These are phyloP conservation scores for Anniella stebbinsi DNA, from an alignment of 2,797 vertebrate genomes.

Conservation along the genomic window DNA sequence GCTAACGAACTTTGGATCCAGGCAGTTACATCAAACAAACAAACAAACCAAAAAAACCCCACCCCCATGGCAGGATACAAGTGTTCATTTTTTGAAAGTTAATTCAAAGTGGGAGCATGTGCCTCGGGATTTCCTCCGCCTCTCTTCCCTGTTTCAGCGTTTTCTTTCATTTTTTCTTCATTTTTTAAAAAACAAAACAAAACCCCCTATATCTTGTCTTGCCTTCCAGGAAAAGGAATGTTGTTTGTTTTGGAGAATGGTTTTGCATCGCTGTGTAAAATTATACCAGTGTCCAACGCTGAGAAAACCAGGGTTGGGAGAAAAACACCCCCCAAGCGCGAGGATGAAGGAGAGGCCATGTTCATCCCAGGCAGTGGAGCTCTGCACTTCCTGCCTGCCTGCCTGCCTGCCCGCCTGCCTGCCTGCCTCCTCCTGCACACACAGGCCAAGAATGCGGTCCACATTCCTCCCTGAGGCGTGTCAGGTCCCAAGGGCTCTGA, in stretches of 20 bases:
- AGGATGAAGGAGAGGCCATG: too few relatives aligned
- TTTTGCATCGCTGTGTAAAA: background rate
- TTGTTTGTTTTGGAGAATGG: background rate
- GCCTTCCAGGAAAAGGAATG: background rate
- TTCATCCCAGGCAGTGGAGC: background rate
- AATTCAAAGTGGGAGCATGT: too few relatives aligned
- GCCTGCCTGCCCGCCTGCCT: too few relatives aligned
- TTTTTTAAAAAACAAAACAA: too few relatives aligned
- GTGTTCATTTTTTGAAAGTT: background rate
- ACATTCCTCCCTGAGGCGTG: constrained; percentile 22
- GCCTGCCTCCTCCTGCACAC: background rate
- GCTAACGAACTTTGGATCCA: background rate
- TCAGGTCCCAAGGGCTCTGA: background rate
- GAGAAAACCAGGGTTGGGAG: background rate
- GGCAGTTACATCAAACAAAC: too few relatives aligned
- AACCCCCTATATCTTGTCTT: too few relatives aligned
- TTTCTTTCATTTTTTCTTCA: too few relatives aligned
- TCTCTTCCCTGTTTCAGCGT: background rate
- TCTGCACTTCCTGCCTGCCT: background rate
- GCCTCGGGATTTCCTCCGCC: background rate
- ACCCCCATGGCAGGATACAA: background rate
- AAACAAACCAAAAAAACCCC: background rate
- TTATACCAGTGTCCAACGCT: background rate
- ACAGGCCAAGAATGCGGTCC: background rate
- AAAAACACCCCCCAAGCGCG: fast-evolving